A percentile compares a stretch with the other conserved stretches of the same genome.
phyloP scores from a whole-genome alignment of 1,140 invertebrate genomes.

The Drosophila tani region DNA sequence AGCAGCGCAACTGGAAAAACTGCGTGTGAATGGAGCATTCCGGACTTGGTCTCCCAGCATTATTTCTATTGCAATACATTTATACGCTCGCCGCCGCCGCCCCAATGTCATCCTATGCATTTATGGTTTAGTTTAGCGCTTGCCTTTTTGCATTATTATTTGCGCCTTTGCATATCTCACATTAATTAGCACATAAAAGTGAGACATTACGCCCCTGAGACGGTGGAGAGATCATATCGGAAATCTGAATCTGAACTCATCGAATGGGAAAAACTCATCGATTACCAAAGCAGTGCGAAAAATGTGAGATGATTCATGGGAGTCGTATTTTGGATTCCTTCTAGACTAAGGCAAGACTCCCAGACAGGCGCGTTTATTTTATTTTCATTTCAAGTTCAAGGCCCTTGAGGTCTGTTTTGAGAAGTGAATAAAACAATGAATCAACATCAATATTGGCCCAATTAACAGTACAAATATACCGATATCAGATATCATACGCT shows the following conservation, averaged over 20 bases:
- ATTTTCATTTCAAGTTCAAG: constrained; percentile 13
- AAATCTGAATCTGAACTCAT: constrained; percentile 17
- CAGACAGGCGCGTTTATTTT: not conserved
- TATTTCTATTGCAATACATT: constrained; percentile 10
- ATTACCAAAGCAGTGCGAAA: constrained; percentile 35
- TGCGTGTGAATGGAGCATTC: constrained; percentile 57
- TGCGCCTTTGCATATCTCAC: constrained; percentile 58
- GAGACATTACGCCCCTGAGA: not conserved
- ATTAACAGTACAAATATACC: not conserved
- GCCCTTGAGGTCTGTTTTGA: not conserved
- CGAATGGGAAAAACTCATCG: constrained; percentile 17
- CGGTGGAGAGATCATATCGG: constrained; percentile 11
- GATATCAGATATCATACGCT: not conserved
- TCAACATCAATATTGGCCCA: constrained; percentile 5
- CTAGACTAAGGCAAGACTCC: not conserved
- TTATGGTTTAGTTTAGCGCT: constrained; percentile 41
- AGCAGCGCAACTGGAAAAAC: constrained; percentile 58
- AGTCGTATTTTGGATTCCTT: not conserved
- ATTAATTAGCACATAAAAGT: constrained; percentile 57
- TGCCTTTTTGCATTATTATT: constrained; percentile 20
- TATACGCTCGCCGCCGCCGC: constrained; percentile 12
- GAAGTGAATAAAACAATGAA: not conserved
- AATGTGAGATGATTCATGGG: constrained; percentile 18
- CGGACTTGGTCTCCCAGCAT: constrained; percentile 29
- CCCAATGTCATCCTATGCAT: constrained; percentile 63